Conservation (phyloP, 2,888 invertebrate genomes). For the Eilema depressum region DNA sequence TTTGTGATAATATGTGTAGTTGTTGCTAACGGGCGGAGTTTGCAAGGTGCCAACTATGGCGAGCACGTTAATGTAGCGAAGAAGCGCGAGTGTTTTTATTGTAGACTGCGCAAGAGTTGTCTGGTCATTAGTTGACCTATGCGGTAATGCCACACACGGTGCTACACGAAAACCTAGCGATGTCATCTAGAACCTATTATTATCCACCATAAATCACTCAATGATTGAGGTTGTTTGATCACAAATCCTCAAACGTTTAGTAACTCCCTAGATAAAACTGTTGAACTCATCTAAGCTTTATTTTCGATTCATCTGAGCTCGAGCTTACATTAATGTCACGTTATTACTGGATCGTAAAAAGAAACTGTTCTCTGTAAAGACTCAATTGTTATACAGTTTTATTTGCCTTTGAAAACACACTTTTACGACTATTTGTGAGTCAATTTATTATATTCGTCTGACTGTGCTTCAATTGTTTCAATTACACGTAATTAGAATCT, state of each 20-base stretch:
- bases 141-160: constrained; percentile 69
- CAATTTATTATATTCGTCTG: constrained; percentile 46
- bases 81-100: constrained; percentile 76
- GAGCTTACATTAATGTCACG: constrained; percentile 37
- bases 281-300: constrained; percentile 28
- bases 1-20: constrained; percentile 60
- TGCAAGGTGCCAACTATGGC: constrained; percentile 83
- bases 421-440: not conserved
- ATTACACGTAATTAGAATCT: constrained; percentile 48
- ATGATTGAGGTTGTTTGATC: constrained; percentile 29
- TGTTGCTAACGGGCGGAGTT: constrained; percentile 78
- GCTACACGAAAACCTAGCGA: constrained; percentile 38
- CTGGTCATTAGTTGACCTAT: constrained; percentile 72
- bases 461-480: constrained; percentile 48
- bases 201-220: constrained; percentile 27
- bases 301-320: constrained; percentile 28
- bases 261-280: constrained; percentile 21
- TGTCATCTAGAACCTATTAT: constrained; percentile 26
- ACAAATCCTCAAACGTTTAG: constrained; percentile 13
- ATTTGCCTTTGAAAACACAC: constrained; percentile 37
- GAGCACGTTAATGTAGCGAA: constrained; percentile 84
- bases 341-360: constrained; percentile 35
- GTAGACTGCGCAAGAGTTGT: constrained; percentile 66
- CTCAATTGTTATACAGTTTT: constrained; percentile 45
- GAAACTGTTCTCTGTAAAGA: constrained; percentile 31